Evolutionary conservation across 2,797 vertebrate species (phyloP), one percentile per base, ranked within the genome.

Genomic region (Molossus molossus): DNA sequence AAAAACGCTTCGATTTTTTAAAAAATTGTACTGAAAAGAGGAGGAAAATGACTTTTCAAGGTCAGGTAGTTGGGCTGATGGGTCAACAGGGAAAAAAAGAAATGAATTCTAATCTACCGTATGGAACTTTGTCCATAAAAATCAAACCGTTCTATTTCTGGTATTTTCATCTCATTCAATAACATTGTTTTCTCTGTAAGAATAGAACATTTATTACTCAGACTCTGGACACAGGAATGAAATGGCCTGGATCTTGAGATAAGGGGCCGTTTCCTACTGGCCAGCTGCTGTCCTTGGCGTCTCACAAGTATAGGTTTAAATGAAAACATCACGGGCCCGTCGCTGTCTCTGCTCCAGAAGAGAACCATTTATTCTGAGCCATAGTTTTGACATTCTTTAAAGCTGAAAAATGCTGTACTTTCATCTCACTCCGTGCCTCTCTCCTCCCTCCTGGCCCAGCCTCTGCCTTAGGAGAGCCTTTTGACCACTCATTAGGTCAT

Each of bases 41-140:
- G 83, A 81, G 94, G 94, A 94, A 96, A 96, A 97, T 96, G 53
- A 91, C 83, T 97, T 96, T 95, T 60, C 87, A 96, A 97, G 94
- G 88, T 96, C 88, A 81, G 90, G 48, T 53, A 17, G 64, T 58
- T 57, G 57, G 79, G 67, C 11, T 88, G 45, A n/a, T 69, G 45
- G 60, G 90, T 95, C 70, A 95, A 57, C 82, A 25, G 62, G 80
- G 67, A 96, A 85, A 94, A 90, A 94, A 96, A 96, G 60, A 88
- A 64, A 88, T 83, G 75, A 94, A 77, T 92, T 94, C 60, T 93
- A 83, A 94, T 62, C 81, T n/a, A 55, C 40, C 7, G 1, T 57
- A 48, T 67, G 94, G 96, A 96, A 86, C 37, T 95, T 81, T 89
- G 82, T 82, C 92, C 55, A 13, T 80, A 89, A 91, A 95, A 95